Evolutionary conservation across 1,140 invertebrate species (phyloP).

Genomic region (Tetraneura akinire): DNA sequence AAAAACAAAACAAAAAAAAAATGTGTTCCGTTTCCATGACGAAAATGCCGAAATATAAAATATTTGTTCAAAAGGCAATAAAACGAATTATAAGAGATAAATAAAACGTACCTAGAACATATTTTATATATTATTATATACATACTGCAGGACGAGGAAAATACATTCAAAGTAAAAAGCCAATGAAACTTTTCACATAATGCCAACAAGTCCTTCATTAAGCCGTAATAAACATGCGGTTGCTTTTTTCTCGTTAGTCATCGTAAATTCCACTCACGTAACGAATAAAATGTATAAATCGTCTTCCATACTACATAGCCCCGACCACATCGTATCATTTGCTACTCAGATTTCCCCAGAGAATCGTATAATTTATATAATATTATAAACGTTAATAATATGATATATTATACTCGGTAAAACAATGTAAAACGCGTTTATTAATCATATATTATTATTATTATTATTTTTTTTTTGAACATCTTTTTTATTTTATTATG

Average conservation of each 20-base stretch:
- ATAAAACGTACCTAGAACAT: no score
- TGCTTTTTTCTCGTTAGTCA: background rate
- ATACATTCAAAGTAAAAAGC: background rate
- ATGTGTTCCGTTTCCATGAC: no score
- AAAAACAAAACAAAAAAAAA: background rate
- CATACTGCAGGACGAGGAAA: background rate
- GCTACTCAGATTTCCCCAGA: no score
- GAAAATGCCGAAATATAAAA: no score
- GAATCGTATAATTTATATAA: background rate
- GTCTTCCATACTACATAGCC: background rate
- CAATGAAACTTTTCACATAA: conserved; percentile 39
- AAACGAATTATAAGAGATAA: background rate
- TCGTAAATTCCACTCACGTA: background rate
- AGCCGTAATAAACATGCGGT: conserved; percentile 1
- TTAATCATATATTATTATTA: no score
- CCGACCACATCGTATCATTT: background rate
- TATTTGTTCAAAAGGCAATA: no score
- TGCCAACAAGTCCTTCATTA: conserved; percentile 46
- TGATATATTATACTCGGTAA: background rate
- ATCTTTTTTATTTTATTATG: no score
- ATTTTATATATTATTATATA: no score
- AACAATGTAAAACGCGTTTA: background rate
- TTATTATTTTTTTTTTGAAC: no score
- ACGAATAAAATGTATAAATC: conserved; percentile 13
- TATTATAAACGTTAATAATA: no score